These are phyloP conservation scores for Cyrtorhinus lividipennis DNA, from an alignment of 1,140 invertebrate species.

Conservation along the genomic window DNA sequence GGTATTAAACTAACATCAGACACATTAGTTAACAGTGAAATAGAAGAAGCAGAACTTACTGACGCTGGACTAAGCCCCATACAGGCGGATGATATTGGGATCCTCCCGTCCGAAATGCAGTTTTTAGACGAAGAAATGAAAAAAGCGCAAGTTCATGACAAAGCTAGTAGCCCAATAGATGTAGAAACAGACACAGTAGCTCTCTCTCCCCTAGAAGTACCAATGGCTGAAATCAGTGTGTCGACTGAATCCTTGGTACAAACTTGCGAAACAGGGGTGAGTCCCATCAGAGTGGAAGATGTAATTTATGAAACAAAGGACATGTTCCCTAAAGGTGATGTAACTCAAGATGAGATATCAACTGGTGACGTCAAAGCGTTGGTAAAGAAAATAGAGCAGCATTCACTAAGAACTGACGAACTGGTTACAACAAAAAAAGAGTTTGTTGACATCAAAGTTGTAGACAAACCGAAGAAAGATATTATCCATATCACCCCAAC, in stretches of 20 bases:
- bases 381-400: slow-evolving; percentile 33
- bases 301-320: slow-evolving; percentile 22
- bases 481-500: slow-evolving; percentile 12
- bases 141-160: slow-evolving; percentile 30
- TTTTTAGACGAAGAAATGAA: slow-evolving; percentile 29
- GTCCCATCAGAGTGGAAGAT: slow-evolving; percentile 31
- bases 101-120: slow-evolving; percentile 26
- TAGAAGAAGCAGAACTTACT: slow-evolving; percentile 36
- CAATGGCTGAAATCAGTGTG: slow-evolving; percentile 34
- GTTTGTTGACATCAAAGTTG: slow-evolving; percentile 12
- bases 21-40: slow-evolving; percentile 32
- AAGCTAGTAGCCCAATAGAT: slow-evolving; percentile 34
- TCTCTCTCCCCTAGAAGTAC: slow-evolving; percentile 30
- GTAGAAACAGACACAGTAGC: slow-evolving; percentile 28
- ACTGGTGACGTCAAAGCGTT: slow-evolving; percentile 34
- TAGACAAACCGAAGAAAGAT: slow-evolving; percentile 8
- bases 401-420: slow-evolving; percentile 24
- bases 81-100: slow-evolving; percentile 33
- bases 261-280: slow-evolving; percentile 34
- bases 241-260: slow-evolving; percentile 33
- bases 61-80: slow-evolving; percentile 40
- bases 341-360: slow-evolving; percentile 17
- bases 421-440: slow-evolving; percentile 14
- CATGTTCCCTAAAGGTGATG: slow-evolving; percentile 6
- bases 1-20: slow-evolving; percentile 31